Evolutionary conservation across 2,113 vertebrate species (phyloP), one percentile per base, ranked within the genome.

Genomic region (Peucedramus taeniatus): DNA sequence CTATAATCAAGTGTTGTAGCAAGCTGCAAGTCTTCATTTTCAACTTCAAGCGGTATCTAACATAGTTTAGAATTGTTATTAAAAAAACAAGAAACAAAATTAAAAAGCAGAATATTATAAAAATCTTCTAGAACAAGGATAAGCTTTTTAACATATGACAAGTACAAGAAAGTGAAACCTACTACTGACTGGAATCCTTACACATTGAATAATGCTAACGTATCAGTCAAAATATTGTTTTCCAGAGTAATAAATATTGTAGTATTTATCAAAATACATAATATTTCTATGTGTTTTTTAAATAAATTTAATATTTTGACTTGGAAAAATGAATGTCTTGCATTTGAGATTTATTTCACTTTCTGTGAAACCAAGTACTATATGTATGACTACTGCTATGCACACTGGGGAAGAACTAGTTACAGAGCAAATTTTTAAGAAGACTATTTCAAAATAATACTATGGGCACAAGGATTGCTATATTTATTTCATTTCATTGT

Each of bases 41-140:
- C 98, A 96, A 96, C 96, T 96, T 96, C 94, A 87, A 82, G 83
- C 23, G 97, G 75, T 50, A 98, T 85, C 98, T 98, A 93, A 82
- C 47, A 94, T 4, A 54, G 33, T 92, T 86, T 85, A 82, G 96
- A 57, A 76, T 89, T 77, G 17, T 56, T 72, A 68, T 92, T 18
- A 94, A 85, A 64, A 64, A 87, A 89, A 24, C 6, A 90, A 75
- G 57, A 85, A 83, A 53, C 5, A 63, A 75, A 87, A 61, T 7
- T 37, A 39, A 61, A 82, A 70, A 90, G 24, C 11, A 78, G 15
- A 87, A 77, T 6, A 51, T 35, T 21, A 81, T 7, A 72, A 81
- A 85, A 59, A 64, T 21, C 27, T 69, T 71, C n/a, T 10, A 80
- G 51, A 88, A 70, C 23, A 93, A 59, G 19, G 8, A 40, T 31